These are phyloP conservation scores for Epirrhoe alternata DNA, from an alignment of 2,888 invertebrate species.

Conservation along the genomic window DNA sequence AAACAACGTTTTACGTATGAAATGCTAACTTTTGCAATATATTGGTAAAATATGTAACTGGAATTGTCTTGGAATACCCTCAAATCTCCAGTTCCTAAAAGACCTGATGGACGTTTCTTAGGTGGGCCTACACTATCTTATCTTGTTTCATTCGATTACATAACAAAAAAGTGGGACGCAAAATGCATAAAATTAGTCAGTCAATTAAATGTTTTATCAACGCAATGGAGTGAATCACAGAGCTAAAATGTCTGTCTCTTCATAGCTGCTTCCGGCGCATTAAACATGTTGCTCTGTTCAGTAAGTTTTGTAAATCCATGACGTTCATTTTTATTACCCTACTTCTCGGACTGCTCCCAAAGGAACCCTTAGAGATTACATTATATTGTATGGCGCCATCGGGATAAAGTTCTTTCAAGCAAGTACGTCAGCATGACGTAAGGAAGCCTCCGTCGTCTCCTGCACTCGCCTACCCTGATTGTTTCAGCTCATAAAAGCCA, in stretches of 20 bases:
- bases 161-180: not conserved
- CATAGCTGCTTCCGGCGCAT: not conserved
- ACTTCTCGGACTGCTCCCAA: not conserved
- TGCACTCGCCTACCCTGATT: conserved; percentile 27
- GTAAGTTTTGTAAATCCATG: not conserved
- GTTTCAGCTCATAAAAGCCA: conserved; percentile 32
- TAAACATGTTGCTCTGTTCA: not conserved
- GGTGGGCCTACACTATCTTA: too few relatives aligned
- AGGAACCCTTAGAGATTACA: not conserved
- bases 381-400: not conserved
- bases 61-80: too few relatives aligned
- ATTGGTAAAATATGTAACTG: too few relatives aligned
- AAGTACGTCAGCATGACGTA: conserved; percentile 19
- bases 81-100: too few relatives aligned
- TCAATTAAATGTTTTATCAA: conserved; percentile 6
- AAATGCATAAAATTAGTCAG: conserved; percentile 15
- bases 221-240: conserved; percentile 1
- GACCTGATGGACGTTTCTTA: too few relatives aligned
- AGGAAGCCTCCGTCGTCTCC: conserved; percentile 6
- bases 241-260: not conserved
- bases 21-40: too few relatives aligned
- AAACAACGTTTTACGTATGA: too few relatives aligned
- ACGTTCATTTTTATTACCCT: not conserved
- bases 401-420: not conserved
- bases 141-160: not conserved